phyloP scores from a whole-genome alignment of 2,888 invertebrate species.

The Pristionchus mayeri region DNA sequence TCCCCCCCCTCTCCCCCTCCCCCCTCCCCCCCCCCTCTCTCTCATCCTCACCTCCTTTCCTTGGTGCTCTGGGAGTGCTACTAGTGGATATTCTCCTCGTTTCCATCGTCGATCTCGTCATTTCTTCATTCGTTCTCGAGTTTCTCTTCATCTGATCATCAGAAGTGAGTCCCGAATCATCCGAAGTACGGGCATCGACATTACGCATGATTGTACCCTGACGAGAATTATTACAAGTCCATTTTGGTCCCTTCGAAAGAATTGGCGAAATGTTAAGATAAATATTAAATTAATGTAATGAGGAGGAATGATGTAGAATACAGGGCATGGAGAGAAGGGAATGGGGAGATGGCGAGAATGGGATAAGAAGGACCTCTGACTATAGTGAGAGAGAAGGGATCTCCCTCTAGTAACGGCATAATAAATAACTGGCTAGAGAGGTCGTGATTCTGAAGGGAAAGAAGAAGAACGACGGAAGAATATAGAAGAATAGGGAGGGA shows the following conservation, averaged over 20 bases:
- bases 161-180: conserved; percentile 71
- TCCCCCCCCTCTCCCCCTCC: not conserved
- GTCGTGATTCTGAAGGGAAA: conserved; percentile 39
- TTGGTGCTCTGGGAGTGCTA: conserved; percentile 57
- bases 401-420: conserved; percentile 17
- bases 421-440: conserved; percentile 10
- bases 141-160: conserved; percentile 61
- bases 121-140: not conserved
- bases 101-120: conserved; percentile 38
- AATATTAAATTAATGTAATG: no score
- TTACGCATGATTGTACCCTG: conserved; percentile 68
- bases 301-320: no score
- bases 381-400: conserved; percentile 15
- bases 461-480: conserved; percentile 31
- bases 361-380: not conserved
- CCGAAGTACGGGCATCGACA: conserved; percentile 68
- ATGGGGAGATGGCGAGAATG: not conserved
- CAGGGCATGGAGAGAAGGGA: no score
- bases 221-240: conserved; percentile 27
- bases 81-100: conserved; percentile 15
- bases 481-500: conserved; percentile 34
- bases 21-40: conserved; percentile 15
- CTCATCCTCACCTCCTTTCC: conserved; percentile 53
- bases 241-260: not conserved
- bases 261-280: no score